A percentile compares a stretch with the other conserved stretches of the same genome.
Conservation (phyloP, 2,888 invertebrate species). For the Teleiodes luculella region DNA sequence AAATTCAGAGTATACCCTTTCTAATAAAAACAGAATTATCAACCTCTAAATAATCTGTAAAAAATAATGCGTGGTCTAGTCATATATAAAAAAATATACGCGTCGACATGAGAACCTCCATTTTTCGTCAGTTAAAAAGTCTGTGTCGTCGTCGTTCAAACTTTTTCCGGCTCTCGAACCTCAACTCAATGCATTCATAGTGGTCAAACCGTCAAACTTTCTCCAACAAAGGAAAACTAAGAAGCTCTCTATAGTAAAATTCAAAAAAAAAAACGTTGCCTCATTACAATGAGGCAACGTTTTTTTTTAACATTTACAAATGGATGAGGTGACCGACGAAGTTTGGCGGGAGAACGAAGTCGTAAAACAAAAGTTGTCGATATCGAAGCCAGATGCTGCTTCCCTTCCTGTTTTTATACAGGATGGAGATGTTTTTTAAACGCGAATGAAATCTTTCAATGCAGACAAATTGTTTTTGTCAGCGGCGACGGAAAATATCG, state of each 20-base stretch:
- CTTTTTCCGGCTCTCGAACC: no score
- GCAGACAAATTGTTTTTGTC: neutral
- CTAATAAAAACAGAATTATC: no score
- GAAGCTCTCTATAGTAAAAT: neutral
- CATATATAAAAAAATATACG: no score
- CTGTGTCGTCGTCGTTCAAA: neutral
- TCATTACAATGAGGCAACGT: no score
- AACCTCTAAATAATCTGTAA: no score
- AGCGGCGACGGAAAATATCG: neutral
- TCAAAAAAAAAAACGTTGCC: slow-evolving; percentile 9
- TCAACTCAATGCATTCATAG: neutral
- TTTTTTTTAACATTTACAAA: no score
- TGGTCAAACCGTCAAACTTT: neutral
- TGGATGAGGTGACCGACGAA: slow-evolving; percentile 15
- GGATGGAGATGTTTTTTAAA: neutral
- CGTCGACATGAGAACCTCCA: no score
- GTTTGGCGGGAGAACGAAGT: slow-evolving; percentile 7
- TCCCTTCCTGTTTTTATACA: neutral
- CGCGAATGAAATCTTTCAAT: neutral
- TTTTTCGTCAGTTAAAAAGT: no score
- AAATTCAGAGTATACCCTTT: no score
- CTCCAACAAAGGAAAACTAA: neutral
- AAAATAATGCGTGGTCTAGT: no score
- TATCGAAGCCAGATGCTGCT: slow-evolving; percentile 13
- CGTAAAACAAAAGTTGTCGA: slow-evolving; percentile 20